These are phyloP conservation scores for Aphis craccivora DNA, from an alignment of 1,140 invertebrate species.

Conservation along the genomic window DNA sequence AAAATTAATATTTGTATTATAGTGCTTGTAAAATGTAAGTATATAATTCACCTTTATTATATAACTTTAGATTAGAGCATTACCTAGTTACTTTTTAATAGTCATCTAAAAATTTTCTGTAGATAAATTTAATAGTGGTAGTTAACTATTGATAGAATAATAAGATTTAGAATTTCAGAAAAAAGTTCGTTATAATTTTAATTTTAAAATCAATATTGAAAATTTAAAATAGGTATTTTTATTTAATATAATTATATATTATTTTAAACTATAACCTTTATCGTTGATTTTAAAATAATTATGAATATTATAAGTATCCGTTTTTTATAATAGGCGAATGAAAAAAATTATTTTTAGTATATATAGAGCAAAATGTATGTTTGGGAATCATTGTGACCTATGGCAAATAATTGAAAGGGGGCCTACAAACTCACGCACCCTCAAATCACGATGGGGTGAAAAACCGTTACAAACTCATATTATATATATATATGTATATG, in stretches of 20 bases:
- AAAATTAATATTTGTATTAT: neutral
- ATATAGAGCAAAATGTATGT: neutral
- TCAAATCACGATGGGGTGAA: conserved; percentile 57
- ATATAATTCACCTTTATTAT: neutral
- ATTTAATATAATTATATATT: neutral
- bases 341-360: neutral
- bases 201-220: neutral
- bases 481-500: neutral
- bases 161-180: neutral
- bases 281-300: neutral
- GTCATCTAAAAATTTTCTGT: neutral
- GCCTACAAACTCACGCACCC: conserved; percentile 30
- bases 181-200: neutral
- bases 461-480: conserved; percentile 52
- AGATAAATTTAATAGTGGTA: neutral
- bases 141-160: neutral
- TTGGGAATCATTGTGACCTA: conserved; percentile 56
- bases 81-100: neutral
- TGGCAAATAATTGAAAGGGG: conserved; percentile 55
- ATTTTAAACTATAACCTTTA: neutral
- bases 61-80: neutral
- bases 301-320: neutral
- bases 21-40: neutral
- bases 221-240: neutral
- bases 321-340: neutral